Evolutionary conservation across 2,797 vertebrate species (phyloP).

Genomic region (Chrysocyon brachyurus): DNA sequence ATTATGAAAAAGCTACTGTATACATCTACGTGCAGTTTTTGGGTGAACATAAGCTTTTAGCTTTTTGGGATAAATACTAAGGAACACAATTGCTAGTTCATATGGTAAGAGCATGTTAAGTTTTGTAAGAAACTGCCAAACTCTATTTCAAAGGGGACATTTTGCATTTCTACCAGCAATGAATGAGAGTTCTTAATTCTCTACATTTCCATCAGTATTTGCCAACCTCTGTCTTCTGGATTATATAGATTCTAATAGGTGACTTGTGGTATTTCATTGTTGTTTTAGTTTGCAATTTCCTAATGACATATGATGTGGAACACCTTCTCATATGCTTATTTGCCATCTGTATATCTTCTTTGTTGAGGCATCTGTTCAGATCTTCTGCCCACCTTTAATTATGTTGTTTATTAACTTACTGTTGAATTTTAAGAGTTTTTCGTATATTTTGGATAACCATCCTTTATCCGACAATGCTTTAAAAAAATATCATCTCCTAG

Average conservation of each 20-base stretch:
- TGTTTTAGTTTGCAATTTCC: not conserved
- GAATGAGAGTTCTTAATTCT: not conserved
- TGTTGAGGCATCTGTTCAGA: not conserved
- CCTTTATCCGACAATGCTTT: not conserved
- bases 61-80: not conserved
- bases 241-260: not conserved
- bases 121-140: not conserved
- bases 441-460: not conserved
- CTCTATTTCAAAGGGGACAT: not conserved
- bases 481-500: not conserved
- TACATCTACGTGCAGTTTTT: not conserved
- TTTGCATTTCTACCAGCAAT: not conserved
- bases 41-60: not conserved
- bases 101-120: not conserved
- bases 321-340: not conserved
- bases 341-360: not conserved
- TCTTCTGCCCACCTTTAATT: not conserved
- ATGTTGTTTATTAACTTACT: not conserved
- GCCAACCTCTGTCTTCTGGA: not conserved
- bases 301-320: not conserved
- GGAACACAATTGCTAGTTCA: not conserved
- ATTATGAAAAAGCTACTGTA: not conserved
- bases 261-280: not conserved
- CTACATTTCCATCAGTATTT: not conserved
- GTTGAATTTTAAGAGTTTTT: not conserved